Evolutionary conservation across 2,888 invertebrate species (phyloP).

Genomic region (Xylophagus ater): DNA sequence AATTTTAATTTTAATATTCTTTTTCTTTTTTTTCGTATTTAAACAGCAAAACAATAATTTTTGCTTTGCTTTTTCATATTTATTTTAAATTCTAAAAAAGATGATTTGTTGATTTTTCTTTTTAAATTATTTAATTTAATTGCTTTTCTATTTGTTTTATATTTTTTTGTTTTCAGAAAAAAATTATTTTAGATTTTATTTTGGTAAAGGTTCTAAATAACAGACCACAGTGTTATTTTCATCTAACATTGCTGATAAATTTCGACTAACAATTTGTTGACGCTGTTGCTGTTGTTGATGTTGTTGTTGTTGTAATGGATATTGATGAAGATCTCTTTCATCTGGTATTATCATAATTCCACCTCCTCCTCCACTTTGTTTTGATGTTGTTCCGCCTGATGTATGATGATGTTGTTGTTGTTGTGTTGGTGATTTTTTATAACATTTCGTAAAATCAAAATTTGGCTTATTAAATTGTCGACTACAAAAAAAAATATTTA

Average conservation of each 20-base stretch:
- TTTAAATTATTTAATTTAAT: too few species aligned
- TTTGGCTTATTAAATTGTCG: slow-evolving; percentile 1
- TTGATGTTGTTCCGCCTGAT: background rate
- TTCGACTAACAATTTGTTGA: slow-evolving; percentile 28
- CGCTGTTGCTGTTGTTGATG: slow-evolving; percentile 16
- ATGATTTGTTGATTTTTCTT: too few species aligned
- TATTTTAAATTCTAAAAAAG: too few species aligned
- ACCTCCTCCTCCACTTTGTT: background rate
- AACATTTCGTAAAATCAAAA: slow-evolving; percentile 8
- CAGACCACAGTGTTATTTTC: slow-evolving; percentile 78
- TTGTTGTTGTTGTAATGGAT: slow-evolving; percentile 12
- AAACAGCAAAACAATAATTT: too few species aligned
- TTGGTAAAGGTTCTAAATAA: slow-evolving; percentile 58
- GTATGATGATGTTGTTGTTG: background rate
- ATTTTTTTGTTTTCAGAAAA: background rate
- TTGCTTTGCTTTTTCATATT: too few species aligned
- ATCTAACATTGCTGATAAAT: slow-evolving; percentile 62
- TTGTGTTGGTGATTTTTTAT: slow-evolving; percentile 5
- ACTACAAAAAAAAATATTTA: slow-evolving; percentile 5
- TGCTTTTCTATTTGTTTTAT: too few species aligned
- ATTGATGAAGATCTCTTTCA: background rate
- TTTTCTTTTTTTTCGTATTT: too few species aligned
- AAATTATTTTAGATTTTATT: slow-evolving; percentile 20
- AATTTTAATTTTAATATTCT: too few species aligned
- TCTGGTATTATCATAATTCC: background rate